These are phyloP conservation scores for Platorchestia sp. DNA, from an alignment of 1,140 invertebrate species.

Conservation along the genomic window DNA sequence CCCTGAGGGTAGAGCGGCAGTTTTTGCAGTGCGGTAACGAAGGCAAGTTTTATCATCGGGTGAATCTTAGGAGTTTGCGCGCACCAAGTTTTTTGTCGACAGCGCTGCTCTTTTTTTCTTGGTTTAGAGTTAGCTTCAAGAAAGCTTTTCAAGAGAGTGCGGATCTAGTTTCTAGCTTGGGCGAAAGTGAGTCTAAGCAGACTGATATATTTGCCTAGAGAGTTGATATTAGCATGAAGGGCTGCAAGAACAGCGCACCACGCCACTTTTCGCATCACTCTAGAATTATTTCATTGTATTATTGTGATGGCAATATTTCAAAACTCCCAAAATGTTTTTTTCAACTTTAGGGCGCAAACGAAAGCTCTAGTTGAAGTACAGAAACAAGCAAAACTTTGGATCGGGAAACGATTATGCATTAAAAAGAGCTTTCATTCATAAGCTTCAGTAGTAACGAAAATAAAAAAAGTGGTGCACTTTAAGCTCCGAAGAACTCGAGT, in stretches of 20 bases:
- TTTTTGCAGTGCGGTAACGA: neutral
- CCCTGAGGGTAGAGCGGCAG: neutral
- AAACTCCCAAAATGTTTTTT: neutral
- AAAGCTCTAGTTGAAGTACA: neutral
- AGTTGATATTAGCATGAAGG: neutral
- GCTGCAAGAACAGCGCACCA: neutral
- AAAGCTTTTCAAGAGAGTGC: neutral
- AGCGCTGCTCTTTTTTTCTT: neutral
- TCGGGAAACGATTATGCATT: neutral
- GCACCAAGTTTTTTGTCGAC: neutral
- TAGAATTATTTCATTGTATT: neutral
- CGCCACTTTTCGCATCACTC: neutral
- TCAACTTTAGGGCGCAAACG: neutral
- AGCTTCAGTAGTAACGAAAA: neutral
- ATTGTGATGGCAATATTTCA: neutral
- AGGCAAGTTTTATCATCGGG: neutral
- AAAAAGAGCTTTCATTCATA: neutral
- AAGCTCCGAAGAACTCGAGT: neutral
- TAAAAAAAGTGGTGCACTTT: neutral
- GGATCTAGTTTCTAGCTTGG: neutral
- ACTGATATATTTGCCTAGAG: neutral
- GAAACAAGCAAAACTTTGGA: neutral
- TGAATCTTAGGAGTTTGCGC: neutral
- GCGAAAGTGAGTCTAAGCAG: slow-evolving; percentile 24
- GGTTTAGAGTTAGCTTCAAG: neutral